Conservation (phyloP, 2,797 vertebrate genomes). For the Chrosomus eos region DNA sequence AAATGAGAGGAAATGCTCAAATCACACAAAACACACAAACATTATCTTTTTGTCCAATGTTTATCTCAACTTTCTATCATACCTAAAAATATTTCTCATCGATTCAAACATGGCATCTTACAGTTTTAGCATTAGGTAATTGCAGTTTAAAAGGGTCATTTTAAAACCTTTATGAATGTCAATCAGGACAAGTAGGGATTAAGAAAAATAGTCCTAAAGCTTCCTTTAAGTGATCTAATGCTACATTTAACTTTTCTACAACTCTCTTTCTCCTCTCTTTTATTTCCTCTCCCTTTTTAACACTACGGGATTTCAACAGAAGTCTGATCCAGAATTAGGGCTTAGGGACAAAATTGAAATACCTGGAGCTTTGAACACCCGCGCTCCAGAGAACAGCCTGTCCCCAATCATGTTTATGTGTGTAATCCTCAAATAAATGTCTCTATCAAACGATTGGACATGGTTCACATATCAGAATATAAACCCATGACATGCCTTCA, state of each 20-base stretch:
- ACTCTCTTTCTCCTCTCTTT: background rate
- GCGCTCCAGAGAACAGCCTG: conserved; percentile 13
- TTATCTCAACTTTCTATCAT: background rate
- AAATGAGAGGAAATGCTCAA: background rate
- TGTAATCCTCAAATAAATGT: conserved; percentile 41
- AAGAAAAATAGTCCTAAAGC: background rate
- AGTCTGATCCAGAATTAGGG: conserved; percentile 24
- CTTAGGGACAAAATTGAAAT: conserved; percentile 37
- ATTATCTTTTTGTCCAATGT: background rate
- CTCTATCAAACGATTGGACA: conserved; percentile 9
- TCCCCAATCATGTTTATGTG: conserved; percentile 25
- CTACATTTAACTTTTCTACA: background rate
- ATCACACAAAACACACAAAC: background rate
- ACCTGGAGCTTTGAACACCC: conserved; percentile 24
- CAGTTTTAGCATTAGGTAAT: background rate
- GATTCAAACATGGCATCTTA: background rate
- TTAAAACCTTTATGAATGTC: background rate
- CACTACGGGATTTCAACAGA: background rate
- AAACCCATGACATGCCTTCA: conserved; percentile 35
- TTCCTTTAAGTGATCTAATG: background rate
- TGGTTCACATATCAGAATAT: conserved; percentile 11
- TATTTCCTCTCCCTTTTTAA: background rate
- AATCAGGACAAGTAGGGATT: background rate
- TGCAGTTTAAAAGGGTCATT: background rate
- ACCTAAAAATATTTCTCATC: background rate